These are phyloP conservation scores for Paratrypauchen microcephalus DNA, from an alignment of 2,797 vertebrate species.

Conservation along the genomic window DNA sequence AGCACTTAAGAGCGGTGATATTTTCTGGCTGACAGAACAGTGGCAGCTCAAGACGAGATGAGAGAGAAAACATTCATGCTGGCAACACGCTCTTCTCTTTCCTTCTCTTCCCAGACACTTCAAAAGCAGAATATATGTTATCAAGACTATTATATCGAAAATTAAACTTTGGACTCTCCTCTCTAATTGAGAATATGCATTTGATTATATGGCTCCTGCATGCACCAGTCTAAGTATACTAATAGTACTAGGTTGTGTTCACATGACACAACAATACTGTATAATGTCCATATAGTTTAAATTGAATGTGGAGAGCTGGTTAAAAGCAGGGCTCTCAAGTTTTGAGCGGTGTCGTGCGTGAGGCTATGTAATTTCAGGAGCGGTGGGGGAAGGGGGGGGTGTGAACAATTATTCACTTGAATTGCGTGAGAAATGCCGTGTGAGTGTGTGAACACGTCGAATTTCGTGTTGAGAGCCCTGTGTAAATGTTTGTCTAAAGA, in stretches of 20 bases:
- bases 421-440: too few species aligned
- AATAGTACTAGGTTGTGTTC: constrained; percentile 9
- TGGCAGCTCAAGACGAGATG: constrained; percentile 58
- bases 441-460: too few species aligned
- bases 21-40: constrained; percentile 51
- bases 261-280: background rate
- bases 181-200: constrained; percentile 32
- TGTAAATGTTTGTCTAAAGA: too few species aligned
- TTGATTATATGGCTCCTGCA: constrained; percentile 16
- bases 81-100: constrained; percentile 41
- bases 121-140: constrained; percentile 52
- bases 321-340: too few species aligned
- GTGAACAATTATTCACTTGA: too few species aligned
- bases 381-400: too few species aligned
- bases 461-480: too few species aligned
- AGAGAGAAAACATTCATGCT: constrained; percentile 49
- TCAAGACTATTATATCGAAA: constrained; percentile 27
- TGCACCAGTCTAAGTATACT: constrained; percentile 20
- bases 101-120: constrained; percentile 44
- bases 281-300: too few species aligned
- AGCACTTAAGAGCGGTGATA: constrained; percentile 56
- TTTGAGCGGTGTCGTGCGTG: too few species aligned
- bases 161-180: constrained; percentile 40
- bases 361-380: too few species aligned
- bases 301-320: too few species aligned